phyloP scores from a whole-genome alignment of 1,140 invertebrate species.

The Papilio glaucus region DNA sequence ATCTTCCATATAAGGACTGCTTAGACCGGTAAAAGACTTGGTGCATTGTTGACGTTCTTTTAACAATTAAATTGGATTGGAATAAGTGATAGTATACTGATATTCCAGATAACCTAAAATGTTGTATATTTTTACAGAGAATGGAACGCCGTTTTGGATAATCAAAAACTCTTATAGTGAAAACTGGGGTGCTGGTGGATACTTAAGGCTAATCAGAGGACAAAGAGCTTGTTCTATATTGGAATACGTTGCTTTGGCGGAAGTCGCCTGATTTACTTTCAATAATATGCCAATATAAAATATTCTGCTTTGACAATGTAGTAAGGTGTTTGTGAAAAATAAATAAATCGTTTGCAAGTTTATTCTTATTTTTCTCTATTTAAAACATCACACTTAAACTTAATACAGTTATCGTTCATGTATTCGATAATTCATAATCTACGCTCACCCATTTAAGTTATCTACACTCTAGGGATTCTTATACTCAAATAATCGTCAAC shows the following conservation, averaged over 20 bases:
- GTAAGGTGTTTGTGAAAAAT: neutral
- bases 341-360: neutral
- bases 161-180: slow-evolving; percentile 83
- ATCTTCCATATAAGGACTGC: too few relatives aligned
- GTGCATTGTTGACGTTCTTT: too few relatives aligned
- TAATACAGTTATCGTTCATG: too few relatives aligned
- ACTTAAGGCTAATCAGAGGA: slow-evolving; percentile 18
- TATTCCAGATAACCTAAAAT: neutral
- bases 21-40: too few relatives aligned
- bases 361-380: neutral
- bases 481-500: too few relatives aligned
- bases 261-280: neutral
- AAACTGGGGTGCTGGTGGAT: slow-evolving; percentile 86
- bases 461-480: too few relatives aligned
- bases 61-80: too few relatives aligned
- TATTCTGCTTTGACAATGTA: neutral
- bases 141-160: slow-evolving; percentile 63
- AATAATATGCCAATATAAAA: neutral
- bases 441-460: too few relatives aligned
- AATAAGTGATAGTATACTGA: too few relatives aligned
- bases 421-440: too few relatives aligned
- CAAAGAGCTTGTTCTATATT: neutral
- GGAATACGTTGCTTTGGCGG: neutral
- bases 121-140: slow-evolving; percentile 46
- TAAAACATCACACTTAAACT: too few relatives aligned